Conservation (phyloP, 2,797 vertebrate genomes). For the Octomys mimax region DNA sequence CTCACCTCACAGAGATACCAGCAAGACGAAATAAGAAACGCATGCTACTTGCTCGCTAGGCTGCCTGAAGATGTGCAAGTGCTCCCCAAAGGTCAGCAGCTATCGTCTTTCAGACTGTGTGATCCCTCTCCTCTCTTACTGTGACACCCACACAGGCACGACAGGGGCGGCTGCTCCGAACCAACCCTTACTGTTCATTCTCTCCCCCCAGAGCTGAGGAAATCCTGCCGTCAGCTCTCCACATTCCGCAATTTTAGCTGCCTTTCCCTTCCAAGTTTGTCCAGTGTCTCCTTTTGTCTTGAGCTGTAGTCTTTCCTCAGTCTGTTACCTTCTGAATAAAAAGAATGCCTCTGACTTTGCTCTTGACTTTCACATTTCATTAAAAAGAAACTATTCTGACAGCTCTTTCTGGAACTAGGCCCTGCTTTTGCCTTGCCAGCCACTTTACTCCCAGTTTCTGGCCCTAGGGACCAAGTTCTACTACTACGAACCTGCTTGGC, state of each 20-base stretch:
- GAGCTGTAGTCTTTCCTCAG: neutral
- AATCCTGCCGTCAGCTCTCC: neutral
- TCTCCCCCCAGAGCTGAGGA: neutral
- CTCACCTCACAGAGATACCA: neutral
- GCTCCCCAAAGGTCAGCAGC: neutral
- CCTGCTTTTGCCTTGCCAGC: neutral
- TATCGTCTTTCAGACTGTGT: neutral
- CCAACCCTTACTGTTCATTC: neutral
- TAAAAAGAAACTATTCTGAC: neutral
- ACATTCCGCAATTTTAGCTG: neutral
- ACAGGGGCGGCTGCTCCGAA: neutral
- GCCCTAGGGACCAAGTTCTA: neutral
- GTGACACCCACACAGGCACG: accelerated
- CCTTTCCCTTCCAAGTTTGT: conserved; percentile 4
- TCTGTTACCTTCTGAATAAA: neutral
- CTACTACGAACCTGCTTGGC: neutral
- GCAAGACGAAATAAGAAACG: neutral
- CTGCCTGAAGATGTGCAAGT: neutral
- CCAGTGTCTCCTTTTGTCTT: neutral
- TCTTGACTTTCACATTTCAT: neutral
- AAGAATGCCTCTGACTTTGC: neutral
- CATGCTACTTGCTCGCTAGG: neutral
- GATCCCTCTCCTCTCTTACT: neutral
- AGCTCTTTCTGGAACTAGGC: neutral
- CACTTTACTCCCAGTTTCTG: neutral